These are phyloP conservation scores for Thunnus maccoyii DNA, from an alignment of 2,113 vertebrate genomes.

Conservation along the genomic window DNA sequence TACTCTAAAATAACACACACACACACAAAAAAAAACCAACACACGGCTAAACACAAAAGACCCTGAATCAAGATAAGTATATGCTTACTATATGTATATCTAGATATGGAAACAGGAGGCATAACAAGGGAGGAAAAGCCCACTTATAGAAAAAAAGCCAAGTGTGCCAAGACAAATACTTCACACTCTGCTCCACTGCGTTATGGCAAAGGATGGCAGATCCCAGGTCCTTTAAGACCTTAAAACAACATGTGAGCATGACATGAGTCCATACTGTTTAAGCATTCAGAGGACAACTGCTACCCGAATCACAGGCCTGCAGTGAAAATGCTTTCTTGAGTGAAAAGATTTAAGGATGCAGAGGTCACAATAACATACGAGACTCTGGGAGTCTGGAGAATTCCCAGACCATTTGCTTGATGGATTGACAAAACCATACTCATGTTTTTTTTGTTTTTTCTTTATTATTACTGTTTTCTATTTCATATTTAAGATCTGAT, in stretches of 20 bases:
- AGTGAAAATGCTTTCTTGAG: constrained; percentile 10
- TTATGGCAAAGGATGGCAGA: constrained; percentile 9
- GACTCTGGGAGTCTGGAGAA: constrained; percentile 1
- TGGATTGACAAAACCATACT: constrained; percentile 18
- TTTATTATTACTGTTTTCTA: neutral
- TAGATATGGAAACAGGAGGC: constrained; percentile 17
- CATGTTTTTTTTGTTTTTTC: neutral
- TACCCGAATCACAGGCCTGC: neutral
- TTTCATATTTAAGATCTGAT: neutral
- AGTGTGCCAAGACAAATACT: constrained; percentile 35
- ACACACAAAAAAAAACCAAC: neutral
- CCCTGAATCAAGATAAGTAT: constrained; percentile 8
- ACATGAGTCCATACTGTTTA: neutral
- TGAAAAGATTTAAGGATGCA: constrained; percentile 33
- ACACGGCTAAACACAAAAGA: neutral
- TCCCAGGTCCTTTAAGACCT: neutral
- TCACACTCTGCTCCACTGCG: constrained; percentile 15
- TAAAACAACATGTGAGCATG: constrained; percentile 15
- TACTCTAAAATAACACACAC: neutral
- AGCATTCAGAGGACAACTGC: constrained; percentile 25
- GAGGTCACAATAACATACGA: constrained; percentile 12
- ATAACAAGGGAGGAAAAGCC: constrained; percentile 5
- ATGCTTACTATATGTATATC: neutral
- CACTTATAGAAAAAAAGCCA: constrained; percentile 8
- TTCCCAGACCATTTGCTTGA: constrained; percentile 21